Evolutionary conservation across 2,797 vertebrate genomes (phyloP).

Genomic region (Myotis daubentonii): DNA sequence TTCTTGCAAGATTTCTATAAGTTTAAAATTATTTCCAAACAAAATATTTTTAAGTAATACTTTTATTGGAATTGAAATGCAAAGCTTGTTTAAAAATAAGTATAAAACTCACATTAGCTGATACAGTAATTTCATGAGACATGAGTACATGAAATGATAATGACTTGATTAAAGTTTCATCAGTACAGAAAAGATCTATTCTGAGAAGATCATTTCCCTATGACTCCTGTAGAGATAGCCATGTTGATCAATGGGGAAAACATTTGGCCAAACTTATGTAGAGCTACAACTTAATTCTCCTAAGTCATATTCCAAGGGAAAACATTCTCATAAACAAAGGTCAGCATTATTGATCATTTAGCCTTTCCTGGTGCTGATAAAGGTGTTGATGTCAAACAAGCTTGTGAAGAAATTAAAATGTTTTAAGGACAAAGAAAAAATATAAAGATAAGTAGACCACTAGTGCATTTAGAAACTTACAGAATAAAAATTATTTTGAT

Average conservation of each 20-base stretch:
- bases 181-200: neutral
- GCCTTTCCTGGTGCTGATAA: neutral
- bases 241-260: neutral
- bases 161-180: neutral
- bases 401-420: conserved; percentile 2
- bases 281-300: neutral
- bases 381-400: neutral
- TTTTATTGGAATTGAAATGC: conserved; percentile 35
- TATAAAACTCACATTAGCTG: neutral
- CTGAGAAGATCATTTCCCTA: neutral
- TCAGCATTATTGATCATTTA: neutral
- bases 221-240: neutral
- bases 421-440: neutral
- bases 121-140: neutral
- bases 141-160: neutral
- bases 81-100: neutral
- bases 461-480: neutral
- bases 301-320: neutral
- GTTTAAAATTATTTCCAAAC: neutral
- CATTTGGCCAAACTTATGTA: neutral
- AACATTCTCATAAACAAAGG: neutral
- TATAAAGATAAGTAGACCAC: neutral
- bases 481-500: neutral
- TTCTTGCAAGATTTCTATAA: neutral
- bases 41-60: neutral